phyloP scores from a whole-genome alignment of 2,113 vertebrate genomes.

The Oreochromis tanganicae region DNA sequence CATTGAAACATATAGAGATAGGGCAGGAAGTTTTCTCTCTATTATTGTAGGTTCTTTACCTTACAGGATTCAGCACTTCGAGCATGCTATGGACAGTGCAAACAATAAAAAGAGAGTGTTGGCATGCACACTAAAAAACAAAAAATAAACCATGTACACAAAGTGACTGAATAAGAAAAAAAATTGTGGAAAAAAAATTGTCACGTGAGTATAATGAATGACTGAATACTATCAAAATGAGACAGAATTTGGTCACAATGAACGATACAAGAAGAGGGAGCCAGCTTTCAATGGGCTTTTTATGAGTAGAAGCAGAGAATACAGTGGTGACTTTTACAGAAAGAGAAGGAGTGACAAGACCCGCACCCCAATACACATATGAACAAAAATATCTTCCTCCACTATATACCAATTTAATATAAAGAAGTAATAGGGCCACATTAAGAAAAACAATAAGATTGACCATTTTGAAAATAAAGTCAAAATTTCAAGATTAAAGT shows the following conservation, averaged over 20 bases:
- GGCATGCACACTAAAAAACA: background rate
- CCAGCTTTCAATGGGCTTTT: constrained; percentile 18
- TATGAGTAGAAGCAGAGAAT: constrained; percentile 19
- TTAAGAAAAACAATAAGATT: background rate
- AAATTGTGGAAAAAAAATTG: background rate
- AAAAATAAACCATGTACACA: background rate
- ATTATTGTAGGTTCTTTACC: background rate
- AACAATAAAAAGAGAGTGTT: background rate
- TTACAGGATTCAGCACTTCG: background rate
- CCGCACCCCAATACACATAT: background rate
- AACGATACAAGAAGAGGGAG: constrained; percentile 30
- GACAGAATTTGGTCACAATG: constrained; percentile 49
- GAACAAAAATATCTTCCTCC: background rate
- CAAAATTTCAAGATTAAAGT: background rate
- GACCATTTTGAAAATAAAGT: background rate
- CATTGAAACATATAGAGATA: background rate
- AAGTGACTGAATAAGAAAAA: background rate
- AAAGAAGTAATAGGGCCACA: background rate
- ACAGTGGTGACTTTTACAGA: background rate
- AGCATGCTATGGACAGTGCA: background rate
- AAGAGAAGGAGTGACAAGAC: background rate
- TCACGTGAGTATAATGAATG: constrained; percentile 23
- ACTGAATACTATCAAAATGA: constrained; percentile 33
- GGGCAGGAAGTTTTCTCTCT: background rate
- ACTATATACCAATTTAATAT: background rate